Base-by-base conservation (phyloP, 64 coral and sea anemone genomes). In the Platygyra sinensis region DNA sequence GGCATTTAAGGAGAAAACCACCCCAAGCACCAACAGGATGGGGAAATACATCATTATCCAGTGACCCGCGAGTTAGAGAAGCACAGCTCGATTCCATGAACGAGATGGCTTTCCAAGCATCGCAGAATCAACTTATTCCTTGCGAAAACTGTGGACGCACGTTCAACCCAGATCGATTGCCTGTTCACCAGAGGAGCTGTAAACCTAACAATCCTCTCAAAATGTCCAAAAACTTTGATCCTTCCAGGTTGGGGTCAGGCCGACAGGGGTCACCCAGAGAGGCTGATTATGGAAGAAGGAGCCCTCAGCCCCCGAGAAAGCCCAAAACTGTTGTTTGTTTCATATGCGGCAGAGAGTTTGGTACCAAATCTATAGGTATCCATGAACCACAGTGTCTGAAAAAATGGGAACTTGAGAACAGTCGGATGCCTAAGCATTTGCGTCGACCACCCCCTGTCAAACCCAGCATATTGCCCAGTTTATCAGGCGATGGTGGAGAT, bases 261-360 rank as follows among this genome's bases (percentile, higher is more conserved):
- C 20, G 72, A 46, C 71, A 80, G 78, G 52, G 72, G 24, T 73
- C 52, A 73, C 83, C 51, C 38, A 77, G 60, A 0, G 77, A 52
- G 20, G 88, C 81, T 17, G 72, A 59, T 33, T 71, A 73, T 62
- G 46, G 60, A 36, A 76, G 81, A 27, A 80, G 80, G 52, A 93
- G 91, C 38, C 88, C 94, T 0, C 92, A 64, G 72, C 62, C 36
- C n/a, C 93, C 97, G 4, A 55, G 82, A 12, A 99, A 94, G 82
- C 97, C 97, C 28, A 83, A 89, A 60, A 91, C 97, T 24, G 94
- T 96, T 65, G 94, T 99, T 30, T 99, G 97, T 82, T 99, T 93
- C 54, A 99, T 99, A 59, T 99, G 97, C 93, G 97, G 97, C 20
- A 77, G 97, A 76, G 97, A 99, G 80, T 99, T 99, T 86, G 93